Conservation (phyloP, 2,113 vertebrate species). For the Tinamus guttatus region DNA sequence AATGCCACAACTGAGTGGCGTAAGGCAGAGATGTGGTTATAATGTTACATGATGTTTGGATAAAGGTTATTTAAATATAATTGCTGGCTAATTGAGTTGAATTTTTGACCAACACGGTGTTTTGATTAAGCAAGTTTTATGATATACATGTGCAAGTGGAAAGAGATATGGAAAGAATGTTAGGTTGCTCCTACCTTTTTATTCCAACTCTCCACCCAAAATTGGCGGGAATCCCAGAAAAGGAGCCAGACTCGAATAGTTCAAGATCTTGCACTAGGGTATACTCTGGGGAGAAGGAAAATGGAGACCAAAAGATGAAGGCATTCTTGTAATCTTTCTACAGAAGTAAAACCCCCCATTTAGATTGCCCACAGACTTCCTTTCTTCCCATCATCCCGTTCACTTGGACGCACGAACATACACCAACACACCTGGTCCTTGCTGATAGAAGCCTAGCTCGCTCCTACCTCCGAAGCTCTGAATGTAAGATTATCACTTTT, state of each 20-base stretch:
- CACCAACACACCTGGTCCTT: not conserved
- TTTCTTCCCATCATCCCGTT: not conserved
- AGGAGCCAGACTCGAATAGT: not conserved
- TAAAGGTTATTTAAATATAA: not conserved
- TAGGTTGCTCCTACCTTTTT: not conserved
- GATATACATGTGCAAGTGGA: not conserved
- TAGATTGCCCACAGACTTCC: not conserved
- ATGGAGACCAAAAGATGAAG: not conserved
- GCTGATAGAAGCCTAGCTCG: not conserved
- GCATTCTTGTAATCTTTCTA: not conserved
- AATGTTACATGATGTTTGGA: not conserved
- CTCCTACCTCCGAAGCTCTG: not conserved
- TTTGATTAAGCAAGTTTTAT: not conserved
- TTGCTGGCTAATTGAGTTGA: not conserved
- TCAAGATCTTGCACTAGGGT: not conserved
- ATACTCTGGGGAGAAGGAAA: not conserved
- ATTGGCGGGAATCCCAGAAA: not conserved
- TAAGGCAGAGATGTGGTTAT: not conserved
- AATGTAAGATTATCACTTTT: not conserved
- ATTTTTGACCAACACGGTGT: not conserved
- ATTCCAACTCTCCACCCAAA: not conserved
- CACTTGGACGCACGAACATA: not conserved
- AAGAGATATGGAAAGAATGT: not conserved
- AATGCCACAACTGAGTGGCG: not conserved
- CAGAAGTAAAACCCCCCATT: not conserved